Percentiles rank a stretch among this genome's conserved stretches.
These are phyloP conservation scores for Oncorhynchus nerka DNA, from an alignment of 2,113 vertebrate species.

Conservation along the genomic window DNA sequence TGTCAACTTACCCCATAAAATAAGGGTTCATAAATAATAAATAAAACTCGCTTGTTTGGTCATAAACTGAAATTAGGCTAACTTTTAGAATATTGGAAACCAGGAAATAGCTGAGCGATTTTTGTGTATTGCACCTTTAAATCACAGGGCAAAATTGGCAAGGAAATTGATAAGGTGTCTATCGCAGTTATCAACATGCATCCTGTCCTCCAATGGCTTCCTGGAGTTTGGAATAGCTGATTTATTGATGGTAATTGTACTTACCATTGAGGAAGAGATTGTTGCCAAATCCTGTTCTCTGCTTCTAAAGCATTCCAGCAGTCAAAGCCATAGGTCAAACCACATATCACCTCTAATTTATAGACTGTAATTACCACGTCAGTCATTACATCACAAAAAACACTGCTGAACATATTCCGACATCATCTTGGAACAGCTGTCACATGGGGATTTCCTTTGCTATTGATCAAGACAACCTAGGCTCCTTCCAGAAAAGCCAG, in stretches of 20 bases:
- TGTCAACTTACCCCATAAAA: too few species aligned
- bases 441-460: background rate
- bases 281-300: background rate
- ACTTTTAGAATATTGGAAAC: too few species aligned
- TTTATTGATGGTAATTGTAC: background rate
- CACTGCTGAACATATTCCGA: background rate
- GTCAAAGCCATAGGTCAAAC: background rate
- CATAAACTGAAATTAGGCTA: too few species aligned
- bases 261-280: background rate
- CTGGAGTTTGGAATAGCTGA: background rate
- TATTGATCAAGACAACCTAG: background rate
- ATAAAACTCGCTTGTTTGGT: too few species aligned
- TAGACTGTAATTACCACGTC: background rate
- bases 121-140: too few species aligned
- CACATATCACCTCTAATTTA: background rate
- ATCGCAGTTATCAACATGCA: background rate
- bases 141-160: background rate
- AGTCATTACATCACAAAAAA: background rate
- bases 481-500: conserved; percentile 11
- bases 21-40: too few species aligned
- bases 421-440: background rate
- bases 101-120: too few species aligned
- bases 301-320: background rate
- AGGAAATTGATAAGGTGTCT: background rate
- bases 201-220: background rate